Evolutionary conservation across 2,797 vertebrate species (phyloP).

Genomic region (Sphenopsis melanotis): DNA sequence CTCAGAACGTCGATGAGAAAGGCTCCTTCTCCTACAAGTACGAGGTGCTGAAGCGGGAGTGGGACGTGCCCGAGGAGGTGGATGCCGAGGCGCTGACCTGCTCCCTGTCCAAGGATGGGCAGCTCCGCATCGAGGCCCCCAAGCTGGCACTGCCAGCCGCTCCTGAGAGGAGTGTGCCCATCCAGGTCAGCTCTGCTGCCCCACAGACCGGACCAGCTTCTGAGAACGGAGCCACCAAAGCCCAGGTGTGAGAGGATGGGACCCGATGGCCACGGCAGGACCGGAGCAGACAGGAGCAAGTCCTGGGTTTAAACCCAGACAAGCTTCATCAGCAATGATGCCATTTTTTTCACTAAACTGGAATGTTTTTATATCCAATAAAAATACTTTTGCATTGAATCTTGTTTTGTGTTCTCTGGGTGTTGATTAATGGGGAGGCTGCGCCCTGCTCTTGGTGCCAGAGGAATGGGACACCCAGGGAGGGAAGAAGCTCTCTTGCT

Average conservation of each 20-base stretch:
- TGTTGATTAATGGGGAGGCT: background rate
- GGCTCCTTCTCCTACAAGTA: conserved; percentile 82
- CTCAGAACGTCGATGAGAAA: conserved; percentile 67
- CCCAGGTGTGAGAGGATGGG: background rate
- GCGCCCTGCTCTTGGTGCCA: background rate
- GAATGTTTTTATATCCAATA: conserved; percentile 60
- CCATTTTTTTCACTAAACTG: background rate
- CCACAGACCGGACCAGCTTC: background rate
- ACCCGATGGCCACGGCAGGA: background rate
- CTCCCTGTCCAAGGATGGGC: conserved; percentile 76
- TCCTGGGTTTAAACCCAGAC: background rate
- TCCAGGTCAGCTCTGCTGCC: conserved; percentile 26
- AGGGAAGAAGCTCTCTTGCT: background rate
- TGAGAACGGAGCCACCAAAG: background rate
- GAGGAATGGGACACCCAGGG: background rate
- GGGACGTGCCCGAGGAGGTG: conserved; percentile 79
- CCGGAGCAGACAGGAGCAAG: background rate
- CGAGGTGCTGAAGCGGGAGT: conserved; percentile 83
- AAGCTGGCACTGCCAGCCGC: background rate
- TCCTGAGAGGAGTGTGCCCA: conserved; percentile 27
- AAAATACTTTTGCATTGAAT: conserved; percentile 35
- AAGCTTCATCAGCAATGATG: background rate
- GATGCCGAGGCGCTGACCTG: conserved; percentile 76
- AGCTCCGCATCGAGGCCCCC: conserved; percentile 78
- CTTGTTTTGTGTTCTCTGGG: background rate